Conservation (phyloP, 2,113 vertebrate species). For the Onychorhynchus coronatus region DNA sequence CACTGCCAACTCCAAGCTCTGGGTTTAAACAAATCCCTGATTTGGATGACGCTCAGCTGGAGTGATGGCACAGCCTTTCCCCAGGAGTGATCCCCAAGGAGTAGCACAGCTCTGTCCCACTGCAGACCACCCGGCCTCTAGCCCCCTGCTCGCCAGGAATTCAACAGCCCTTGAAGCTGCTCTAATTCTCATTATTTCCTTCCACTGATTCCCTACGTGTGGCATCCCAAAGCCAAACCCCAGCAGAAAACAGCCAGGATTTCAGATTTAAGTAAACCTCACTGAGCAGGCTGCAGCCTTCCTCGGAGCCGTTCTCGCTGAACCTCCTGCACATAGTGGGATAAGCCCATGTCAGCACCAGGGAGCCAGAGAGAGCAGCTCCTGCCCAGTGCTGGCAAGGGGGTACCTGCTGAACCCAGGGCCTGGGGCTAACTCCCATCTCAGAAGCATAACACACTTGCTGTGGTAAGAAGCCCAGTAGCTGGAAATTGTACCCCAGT, state of each 20-base stretch:
- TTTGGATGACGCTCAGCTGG: neutral
- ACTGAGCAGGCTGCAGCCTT: neutral
- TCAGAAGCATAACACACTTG: neutral
- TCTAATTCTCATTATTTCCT: conserved; percentile 47
- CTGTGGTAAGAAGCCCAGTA: neutral
- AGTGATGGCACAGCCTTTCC: neutral
- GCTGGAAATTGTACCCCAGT: neutral
- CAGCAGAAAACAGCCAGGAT: neutral
- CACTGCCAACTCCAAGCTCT: neutral
- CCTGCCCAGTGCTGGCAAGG: neutral
- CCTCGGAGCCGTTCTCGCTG: neutral
- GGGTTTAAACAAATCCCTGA: neutral
- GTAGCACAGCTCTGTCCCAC: fast-evolving
- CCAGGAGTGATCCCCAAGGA: neutral
- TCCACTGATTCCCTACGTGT: neutral
- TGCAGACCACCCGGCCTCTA: neutral
- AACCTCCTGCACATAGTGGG: fast-evolving
- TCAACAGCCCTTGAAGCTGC: neutral
- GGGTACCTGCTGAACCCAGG: neutral
- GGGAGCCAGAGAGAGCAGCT: neutral
- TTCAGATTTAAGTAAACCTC: conserved; percentile 47
- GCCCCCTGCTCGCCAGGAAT: fast-evolving
- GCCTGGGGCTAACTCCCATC: neutral
- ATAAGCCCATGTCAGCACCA: fast-evolving
- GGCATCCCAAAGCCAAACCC: conserved; percentile 34